Conservation (phyloP, 2,888 invertebrate species). For the Epicampocera succincta region DNA sequence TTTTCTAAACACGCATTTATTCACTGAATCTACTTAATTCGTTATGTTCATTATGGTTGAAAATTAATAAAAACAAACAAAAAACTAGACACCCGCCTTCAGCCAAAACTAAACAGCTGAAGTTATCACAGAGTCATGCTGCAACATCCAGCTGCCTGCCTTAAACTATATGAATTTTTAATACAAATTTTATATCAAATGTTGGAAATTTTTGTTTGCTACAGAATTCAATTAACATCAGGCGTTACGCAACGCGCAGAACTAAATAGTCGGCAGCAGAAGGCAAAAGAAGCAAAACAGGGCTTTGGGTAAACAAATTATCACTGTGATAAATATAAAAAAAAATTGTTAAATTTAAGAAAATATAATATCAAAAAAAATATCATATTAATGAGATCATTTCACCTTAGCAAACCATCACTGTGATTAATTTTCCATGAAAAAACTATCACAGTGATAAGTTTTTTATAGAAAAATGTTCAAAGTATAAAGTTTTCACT, state of each 20-base stretch:
- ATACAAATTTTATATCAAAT: slow-evolving; percentile 20
- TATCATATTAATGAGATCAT: no score
- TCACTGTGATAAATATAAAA: background rate
- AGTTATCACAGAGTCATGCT: background rate
- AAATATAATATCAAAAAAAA: no score
- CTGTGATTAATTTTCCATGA: no score
- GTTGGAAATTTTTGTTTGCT: slow-evolving; percentile 22
- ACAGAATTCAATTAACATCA: slow-evolving; percentile 41
- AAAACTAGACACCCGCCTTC: background rate
- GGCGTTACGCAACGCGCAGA: slow-evolving; percentile 17
- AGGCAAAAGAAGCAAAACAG: background rate
- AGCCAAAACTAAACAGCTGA: slow-evolving; percentile 1
- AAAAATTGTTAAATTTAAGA: no score
- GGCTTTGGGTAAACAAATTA: no score
- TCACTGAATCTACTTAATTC: slow-evolving; percentile 9
- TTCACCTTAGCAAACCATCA: no score
- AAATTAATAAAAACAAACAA: background rate
- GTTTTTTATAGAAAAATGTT: no score
- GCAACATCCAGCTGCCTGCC: background rate
- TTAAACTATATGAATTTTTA: background rate
- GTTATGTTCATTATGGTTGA: slow-evolving; percentile 11
- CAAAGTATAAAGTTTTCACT: no score
- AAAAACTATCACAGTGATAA: no score
- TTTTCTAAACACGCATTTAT: slow-evolving; percentile 7
- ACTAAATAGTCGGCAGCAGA: background rate